A percentile compares a stretch with the other conserved stretches of the same genome.
These are phyloP conservation scores for Dynastes tityus DNA, from an alignment of 2,888 invertebrate genomes.

Conservation along the genomic window DNA sequence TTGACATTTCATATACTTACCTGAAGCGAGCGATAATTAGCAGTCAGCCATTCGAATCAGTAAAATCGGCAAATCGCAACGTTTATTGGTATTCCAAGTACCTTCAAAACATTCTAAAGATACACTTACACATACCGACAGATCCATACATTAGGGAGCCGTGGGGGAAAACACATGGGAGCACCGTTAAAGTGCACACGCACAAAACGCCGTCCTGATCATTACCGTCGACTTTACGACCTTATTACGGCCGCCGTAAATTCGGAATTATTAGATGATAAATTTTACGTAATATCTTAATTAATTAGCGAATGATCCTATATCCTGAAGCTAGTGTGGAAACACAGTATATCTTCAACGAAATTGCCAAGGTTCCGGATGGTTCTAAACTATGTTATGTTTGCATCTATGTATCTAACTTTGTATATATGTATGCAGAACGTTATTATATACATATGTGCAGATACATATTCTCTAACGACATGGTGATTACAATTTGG, in stretches of 20 bases:
- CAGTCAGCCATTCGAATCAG: no score
- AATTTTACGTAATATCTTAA: conserved; percentile 49
- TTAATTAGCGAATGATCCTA: conserved; percentile 29
- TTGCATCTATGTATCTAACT: no score
- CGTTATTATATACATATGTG: neutral
- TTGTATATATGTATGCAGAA: neutral
- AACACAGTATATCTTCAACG: neutral
- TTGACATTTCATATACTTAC: no score
- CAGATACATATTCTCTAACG: neutral
- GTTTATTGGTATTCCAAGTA: no score
- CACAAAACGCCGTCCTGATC: conserved; percentile 14
- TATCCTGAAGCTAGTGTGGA: neutral
- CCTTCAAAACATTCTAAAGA: no score
- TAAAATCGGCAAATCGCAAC: no score
- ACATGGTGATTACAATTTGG: conserved; percentile 27
- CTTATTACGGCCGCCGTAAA: conserved; percentile 48
- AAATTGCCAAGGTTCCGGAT: neutral
- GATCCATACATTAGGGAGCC: no score
- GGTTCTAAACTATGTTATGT: no score
- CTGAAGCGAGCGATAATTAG: no score
- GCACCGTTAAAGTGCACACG: neutral
- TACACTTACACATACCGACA: no score
- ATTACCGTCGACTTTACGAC: conserved; percentile 43
- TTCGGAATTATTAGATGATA: conserved; percentile 48
- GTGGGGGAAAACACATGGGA: no score